Evolutionary conservation across 2,797 vertebrate species (phyloP), one percentile per base, ranked within the genome.

Genomic region (Pterois miles): DNA sequence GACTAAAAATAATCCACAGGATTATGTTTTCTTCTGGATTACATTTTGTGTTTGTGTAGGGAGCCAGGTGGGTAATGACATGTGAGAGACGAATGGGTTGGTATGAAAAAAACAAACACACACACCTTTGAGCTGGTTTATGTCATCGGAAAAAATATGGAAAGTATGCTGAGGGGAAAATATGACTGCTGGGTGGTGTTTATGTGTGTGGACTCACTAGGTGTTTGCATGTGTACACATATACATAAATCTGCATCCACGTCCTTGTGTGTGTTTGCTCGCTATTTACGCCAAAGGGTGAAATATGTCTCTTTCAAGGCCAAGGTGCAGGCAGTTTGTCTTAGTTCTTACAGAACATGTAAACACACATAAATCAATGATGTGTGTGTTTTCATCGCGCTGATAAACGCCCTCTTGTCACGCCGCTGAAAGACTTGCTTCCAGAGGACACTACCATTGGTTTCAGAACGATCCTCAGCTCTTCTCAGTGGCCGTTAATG

Each of bases 91-190:
- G 72, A 76, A 91, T 77, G 74, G 52, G 12, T 77, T 78, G 80
- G 76, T 82, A 18, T 71, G 82, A 78, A 72, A 79, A 74, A 66
- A 62, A 74, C 48, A 58, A 34, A 25, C 31, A 57, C 52, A 67
- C 66, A 60, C 79, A 69, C 71, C 76, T 84, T 74, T 57, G 69
- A 87, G 85, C 70, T 77, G 76, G 65, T 74, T 88, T 78, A 80
- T 86, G 89, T 90, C 86, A 86, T 80, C 25, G 66, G 62, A 29
- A 81, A 79, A 83, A 86, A 80, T 83, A 91, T 86, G 89, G 88
- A 90, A 87, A 89, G 77, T 88, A 91, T 88, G 77, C 66, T 68
- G 9, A 38, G 53, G 33, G 88, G 90, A 91, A 90, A 91, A 79
- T 76, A 20, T 88, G 87, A 93, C 71, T 74, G 10, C 31, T 57